Evolutionary conservation across 2,888 invertebrate genomes (phyloP).

Genomic region (Gari tellinella): DNA sequence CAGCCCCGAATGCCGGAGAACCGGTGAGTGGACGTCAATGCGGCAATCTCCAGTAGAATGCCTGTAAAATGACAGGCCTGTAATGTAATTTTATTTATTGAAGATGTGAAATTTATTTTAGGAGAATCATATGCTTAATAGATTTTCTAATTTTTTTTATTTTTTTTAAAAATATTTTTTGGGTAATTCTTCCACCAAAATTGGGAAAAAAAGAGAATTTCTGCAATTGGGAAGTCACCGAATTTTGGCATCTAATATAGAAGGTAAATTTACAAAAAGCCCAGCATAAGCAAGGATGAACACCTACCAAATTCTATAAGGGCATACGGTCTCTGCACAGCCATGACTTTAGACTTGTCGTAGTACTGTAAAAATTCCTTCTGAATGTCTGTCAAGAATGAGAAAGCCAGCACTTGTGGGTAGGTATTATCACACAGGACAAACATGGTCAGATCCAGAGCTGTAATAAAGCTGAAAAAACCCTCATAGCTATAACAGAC

Average conservation of each 20-base stretch:
- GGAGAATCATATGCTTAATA: too few species aligned
- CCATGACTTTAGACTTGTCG: slow-evolving; percentile 80
- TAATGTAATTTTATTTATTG: too few species aligned
- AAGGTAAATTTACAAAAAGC: not conserved
- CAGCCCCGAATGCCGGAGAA: too few species aligned
- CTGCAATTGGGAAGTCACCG: too few species aligned
- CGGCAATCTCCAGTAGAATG: too few species aligned
- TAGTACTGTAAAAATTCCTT: slow-evolving; percentile 84
- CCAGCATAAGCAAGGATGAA: not conserved
- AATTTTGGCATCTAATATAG: too few species aligned
- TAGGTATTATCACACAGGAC: slow-evolving; percentile 84
- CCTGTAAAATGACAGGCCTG: too few species aligned
- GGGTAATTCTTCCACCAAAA: too few species aligned
- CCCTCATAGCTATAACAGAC: too few species aligned
- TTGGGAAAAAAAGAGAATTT: not conserved
- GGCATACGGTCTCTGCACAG: slow-evolving; percentile 84
- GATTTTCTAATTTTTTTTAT: not conserved
- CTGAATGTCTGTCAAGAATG: slow-evolving; percentile 85
- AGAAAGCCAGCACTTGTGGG: slow-evolving; percentile 84
- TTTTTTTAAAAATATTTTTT: not conserved
- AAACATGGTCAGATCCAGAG: slow-evolving; percentile 83
- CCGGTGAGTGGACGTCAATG: too few species aligned
- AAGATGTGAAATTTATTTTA: too few species aligned
- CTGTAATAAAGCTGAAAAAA: slow-evolving; percentile 81
- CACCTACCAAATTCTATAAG: slow-evolving; percentile 85